Percentiles rank a stretch among this genome's conserved stretches.
Conservation (phyloP, 2,888 invertebrate species). For the Conus canariensis region DNA sequence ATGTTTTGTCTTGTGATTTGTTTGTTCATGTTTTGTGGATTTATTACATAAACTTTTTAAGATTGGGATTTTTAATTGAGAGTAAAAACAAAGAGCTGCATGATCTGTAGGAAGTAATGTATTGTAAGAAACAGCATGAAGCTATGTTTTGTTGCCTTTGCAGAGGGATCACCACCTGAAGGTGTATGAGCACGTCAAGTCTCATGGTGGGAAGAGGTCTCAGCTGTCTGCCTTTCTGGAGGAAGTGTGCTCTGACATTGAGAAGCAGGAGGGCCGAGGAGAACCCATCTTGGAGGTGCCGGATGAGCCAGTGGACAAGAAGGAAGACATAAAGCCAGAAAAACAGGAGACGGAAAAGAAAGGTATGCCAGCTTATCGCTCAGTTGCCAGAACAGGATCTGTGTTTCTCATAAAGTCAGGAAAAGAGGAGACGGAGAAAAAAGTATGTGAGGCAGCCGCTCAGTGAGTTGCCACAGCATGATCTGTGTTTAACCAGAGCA, state of each 20-base stretch:
- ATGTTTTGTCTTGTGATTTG: no score
- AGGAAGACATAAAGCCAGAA: not conserved
- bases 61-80: no score
- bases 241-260: conserved; percentile 56
- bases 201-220: conserved; percentile 62
- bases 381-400: no score
- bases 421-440: not conserved
- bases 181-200: conserved; percentile 55
- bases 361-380: not conserved
- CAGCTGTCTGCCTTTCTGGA: conserved; percentile 57
- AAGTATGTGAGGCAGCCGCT: not conserved
- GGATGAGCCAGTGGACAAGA: conserved; percentile 2
- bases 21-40: no score
- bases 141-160: not conserved
- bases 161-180: conserved; percentile 57
- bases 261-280: conserved; percentile 56
- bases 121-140: no score
- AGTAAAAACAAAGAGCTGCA: no score
- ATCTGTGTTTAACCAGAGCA: no score
- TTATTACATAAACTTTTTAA: no score
- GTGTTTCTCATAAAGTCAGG: no score
- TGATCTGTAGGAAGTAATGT: no score
- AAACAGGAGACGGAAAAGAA: conserved; percentile 47
- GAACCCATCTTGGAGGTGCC: conserved; percentile 58
- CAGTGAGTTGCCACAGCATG: no score